Percentiles rank a stretch among this genome's conserved stretches.
Evolutionary conservation across 2,888 invertebrate species (phyloP).

Genomic region (Drosophila buzzatii): DNA sequence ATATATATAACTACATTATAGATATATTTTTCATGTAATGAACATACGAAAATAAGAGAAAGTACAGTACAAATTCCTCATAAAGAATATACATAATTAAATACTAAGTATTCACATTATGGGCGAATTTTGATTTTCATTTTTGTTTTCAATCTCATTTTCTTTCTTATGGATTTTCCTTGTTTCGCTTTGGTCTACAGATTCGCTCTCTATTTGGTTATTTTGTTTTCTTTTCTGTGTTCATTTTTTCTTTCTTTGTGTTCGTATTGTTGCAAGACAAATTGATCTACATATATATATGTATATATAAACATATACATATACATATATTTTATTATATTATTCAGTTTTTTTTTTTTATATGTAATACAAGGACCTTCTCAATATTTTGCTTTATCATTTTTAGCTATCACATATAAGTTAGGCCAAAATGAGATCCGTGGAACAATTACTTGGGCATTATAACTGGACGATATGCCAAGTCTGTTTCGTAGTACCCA

Average conservation of each 20-base stretch:
- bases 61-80: constrained; percentile 47
- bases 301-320: neutral
- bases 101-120: constrained; percentile 55
- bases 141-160: constrained; percentile 9
- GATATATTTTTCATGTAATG: constrained; percentile 18
- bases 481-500: constrained; percentile 4
- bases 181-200: constrained; percentile 36
- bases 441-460: constrained; percentile 11
- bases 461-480: constrained; percentile 9
- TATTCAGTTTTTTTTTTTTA: neutral
- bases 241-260: neutral
- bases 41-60: constrained; percentile 36
- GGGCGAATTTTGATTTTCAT: constrained; percentile 32
- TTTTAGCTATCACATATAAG: constrained; percentile 14
- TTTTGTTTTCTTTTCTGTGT: constrained; percentile 20
- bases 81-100: constrained; percentile 49
- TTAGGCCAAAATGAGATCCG: neutral
- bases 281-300: neutral
- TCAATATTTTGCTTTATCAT: constrained; percentile 79
- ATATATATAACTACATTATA: constrained; percentile 1
- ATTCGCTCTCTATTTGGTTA: constrained; percentile 17
- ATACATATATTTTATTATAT: constrained; percentile 1
- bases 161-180: constrained; percentile 24
- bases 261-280: constrained; percentile 40
- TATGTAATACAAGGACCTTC: constrained; percentile 85